Evolutionary conservation across 1,140 invertebrate genomes (phyloP).

Genomic region (Venturia canescens): DNA sequence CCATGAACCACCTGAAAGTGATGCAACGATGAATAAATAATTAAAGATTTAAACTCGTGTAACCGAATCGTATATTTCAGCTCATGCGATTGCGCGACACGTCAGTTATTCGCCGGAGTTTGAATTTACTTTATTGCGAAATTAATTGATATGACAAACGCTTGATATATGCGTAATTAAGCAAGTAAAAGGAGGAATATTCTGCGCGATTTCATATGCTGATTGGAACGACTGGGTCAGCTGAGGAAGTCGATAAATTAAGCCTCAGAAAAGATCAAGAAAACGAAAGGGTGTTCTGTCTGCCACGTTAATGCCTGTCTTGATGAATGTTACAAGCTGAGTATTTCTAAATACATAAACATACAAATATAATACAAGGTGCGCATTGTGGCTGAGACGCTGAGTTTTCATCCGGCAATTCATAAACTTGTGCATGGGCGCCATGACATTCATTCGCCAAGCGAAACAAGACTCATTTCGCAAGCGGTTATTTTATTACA

Average conservation of each 20-base stretch:
- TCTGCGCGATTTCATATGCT: not conserved
- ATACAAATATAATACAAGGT: too few species aligned
- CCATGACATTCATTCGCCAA: not conserved
- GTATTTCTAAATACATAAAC: too few species aligned
- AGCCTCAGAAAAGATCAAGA: not conserved
- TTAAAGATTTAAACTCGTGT: too few species aligned
- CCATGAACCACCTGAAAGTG: too few species aligned
- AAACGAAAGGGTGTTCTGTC: too few species aligned
- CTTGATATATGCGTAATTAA: constrained; percentile 43
- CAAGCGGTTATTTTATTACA: constrained; percentile 37
- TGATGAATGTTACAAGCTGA: too few species aligned
- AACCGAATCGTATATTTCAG: too few species aligned
- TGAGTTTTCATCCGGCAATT: constrained; percentile 27
- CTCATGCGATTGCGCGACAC: not conserved
- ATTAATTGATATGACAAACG: constrained; percentile 50
- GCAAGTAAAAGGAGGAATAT: not conserved
- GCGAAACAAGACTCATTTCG: constrained; percentile 37
- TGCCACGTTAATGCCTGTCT: too few species aligned
- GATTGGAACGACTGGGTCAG: constrained; percentile 41
- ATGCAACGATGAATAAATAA: too few species aligned
- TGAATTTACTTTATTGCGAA: constrained; percentile 41
- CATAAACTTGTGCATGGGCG: not conserved
- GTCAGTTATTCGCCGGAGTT: not conserved
- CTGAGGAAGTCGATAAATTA: constrained; percentile 47
- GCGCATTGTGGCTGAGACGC: not conserved